Evolutionary conservation across 2,113 vertebrate species (phyloP).

Genomic region (Syngnathus floridae): DNA sequence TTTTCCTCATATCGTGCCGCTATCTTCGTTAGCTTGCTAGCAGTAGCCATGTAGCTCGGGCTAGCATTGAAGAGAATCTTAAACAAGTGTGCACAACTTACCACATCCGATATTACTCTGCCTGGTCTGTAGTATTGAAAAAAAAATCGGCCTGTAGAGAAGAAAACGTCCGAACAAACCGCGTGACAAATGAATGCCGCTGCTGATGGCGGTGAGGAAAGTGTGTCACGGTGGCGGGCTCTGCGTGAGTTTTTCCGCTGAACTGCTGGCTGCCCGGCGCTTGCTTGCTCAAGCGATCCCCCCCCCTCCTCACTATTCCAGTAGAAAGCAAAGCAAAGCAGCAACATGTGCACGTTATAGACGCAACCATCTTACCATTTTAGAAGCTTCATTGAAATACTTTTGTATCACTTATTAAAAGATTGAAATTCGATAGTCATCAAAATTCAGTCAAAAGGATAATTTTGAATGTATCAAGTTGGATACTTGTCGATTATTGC

Average conservation of each 20-base stretch:
- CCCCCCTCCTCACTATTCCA: conserved; percentile 58
- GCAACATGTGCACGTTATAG: conserved; percentile 76
- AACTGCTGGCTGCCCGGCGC: conserved; percentile 63
- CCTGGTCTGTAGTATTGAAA: conserved; percentile 72
- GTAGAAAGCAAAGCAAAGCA: conserved; percentile 65
- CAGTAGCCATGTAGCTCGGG: conserved; percentile 57
- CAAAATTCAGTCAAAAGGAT: no score
- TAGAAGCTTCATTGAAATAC: conserved; percentile 3
- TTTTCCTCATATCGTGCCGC: conserved; percentile 49
- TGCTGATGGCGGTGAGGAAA: conserved; percentile 40
- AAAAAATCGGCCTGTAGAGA: conserved; percentile 44
- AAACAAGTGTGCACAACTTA: conserved; percentile 72
- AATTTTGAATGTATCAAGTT: no score
- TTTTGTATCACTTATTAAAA: not conserved
- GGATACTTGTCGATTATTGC: fast-evolving
- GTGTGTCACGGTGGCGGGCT: conserved; percentile 61
- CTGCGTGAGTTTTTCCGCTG: conserved; percentile 63
- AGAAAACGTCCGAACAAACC: conserved; percentile 44
- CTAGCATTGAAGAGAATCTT: conserved; percentile 47
- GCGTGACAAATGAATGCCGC: conserved; percentile 41
- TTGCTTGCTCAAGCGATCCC: conserved; percentile 58
- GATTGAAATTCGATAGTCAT: not conserved
- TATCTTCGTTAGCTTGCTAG: conserved; percentile 52
- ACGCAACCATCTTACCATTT: conserved; percentile 29
- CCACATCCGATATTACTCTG: conserved; percentile 80